Conservation (phyloP, 2,797 vertebrate species). For the Glyptemys insculpta region DNA sequence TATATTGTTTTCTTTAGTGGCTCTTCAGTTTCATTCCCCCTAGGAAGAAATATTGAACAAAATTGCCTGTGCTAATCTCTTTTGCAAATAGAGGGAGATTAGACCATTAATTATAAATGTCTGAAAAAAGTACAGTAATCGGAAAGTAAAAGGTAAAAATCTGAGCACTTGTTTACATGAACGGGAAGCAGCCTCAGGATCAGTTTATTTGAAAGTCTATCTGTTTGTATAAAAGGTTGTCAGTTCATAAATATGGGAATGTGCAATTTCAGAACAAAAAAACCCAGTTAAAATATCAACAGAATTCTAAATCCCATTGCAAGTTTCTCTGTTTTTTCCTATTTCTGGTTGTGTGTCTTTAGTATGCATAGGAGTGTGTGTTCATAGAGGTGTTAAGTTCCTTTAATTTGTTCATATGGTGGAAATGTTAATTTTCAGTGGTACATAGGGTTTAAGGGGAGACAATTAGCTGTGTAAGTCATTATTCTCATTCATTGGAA, state of each 20-base stretch:
- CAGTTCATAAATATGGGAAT: background rate
- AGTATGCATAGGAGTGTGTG: slow-evolving; percentile 39
- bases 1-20: slow-evolving; percentile 5
- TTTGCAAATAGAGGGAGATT: background rate
- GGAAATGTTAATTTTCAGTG: slow-evolving; percentile 48
- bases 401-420: slow-evolving; percentile 53
- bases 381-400: slow-evolving; percentile 9
- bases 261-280: background rate
- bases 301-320: background rate
- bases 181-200: background rate
- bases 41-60: background rate
- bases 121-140: background rate
- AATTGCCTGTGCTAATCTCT: background rate
- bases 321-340: background rate
- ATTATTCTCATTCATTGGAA: slow-evolving; percentile 1
- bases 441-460: slow-evolving; percentile 42
- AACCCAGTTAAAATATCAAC: background rate
- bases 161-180: fast-evolving
- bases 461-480: slow-evolving; percentile 54
- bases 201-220: background rate
- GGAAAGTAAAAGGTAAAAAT: background rate
- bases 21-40: background rate
- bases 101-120: background rate
- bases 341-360: slow-evolving; percentile 11
- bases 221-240: background rate